A percentile compares a stretch with the other conserved stretches of the same genome.
These are phyloP conservation scores for Nasalis larvatus DNA, from an alignment of 2,113 vertebrate species.

Conservation along the genomic window DNA sequence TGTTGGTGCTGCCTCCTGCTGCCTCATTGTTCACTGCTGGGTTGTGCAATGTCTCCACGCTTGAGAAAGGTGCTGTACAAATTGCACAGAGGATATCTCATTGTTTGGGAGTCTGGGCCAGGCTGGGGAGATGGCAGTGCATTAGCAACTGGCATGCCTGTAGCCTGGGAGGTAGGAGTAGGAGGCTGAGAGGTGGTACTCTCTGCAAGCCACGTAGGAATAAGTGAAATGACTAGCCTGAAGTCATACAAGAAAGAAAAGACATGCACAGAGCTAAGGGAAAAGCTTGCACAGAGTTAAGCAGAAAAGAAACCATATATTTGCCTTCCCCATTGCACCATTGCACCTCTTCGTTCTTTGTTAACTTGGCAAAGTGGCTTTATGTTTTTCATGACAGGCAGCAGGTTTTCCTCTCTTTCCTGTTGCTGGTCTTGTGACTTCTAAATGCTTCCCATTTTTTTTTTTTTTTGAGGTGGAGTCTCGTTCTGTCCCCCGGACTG, in stretches of 20 bases:
- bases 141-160: not conserved
- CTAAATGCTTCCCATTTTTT: not conserved
- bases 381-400: not conserved
- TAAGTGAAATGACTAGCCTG: not conserved
- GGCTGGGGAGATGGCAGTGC: not conserved
- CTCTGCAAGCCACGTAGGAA: not conserved
- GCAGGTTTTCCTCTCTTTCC: not conserved
- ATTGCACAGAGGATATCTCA: not conserved
- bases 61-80: conserved; percentile 17
- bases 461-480: no score
- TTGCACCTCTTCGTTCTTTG: not conserved
- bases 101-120: not conserved
- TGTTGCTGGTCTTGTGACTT: not conserved
- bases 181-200: not conserved
- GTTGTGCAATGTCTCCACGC: not conserved
- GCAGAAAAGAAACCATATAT: not conserved
- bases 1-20: not conserved
- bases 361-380: not conserved
- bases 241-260: not conserved
- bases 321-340: not conserved
- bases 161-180: not conserved
- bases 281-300: not conserved
- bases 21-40: conserved; percentile 29
- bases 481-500: no score
- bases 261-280: not conserved